Evolutionary conservation across 2,113 vertebrate genomes (phyloP).

Genomic region (Ictalurus punctatus): DNA sequence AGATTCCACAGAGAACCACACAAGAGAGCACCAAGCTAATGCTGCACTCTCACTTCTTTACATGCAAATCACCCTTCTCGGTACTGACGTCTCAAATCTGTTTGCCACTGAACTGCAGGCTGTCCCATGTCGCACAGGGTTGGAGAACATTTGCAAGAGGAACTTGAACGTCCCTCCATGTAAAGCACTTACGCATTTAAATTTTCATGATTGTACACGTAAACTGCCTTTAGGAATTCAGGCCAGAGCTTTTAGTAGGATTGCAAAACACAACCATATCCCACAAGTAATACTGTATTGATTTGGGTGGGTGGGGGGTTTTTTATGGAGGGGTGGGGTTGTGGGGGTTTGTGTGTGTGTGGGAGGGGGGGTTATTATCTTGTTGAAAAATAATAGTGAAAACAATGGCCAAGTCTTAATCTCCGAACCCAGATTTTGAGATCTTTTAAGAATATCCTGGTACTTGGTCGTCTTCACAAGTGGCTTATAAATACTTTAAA

Average conservation of each 20-base stretch:
- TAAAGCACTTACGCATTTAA: background rate
- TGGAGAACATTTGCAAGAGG: background rate
- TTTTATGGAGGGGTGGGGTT: no score
- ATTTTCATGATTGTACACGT: background rate
- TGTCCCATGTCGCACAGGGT: background rate
- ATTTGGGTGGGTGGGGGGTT: no score
- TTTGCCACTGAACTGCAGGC: background rate
- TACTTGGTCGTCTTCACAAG: no score
- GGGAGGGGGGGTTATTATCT: no score
- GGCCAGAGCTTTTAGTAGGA: background rate
- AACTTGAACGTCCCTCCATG: background rate
- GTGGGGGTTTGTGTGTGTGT: no score
- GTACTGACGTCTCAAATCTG: background rate
- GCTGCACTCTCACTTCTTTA: background rate
- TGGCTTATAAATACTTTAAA: no score
- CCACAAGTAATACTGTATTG: background rate
- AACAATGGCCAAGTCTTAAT: no score
- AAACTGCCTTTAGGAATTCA: background rate
- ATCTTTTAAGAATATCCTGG: no score
- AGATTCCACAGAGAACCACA: background rate
- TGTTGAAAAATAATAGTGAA: no score
- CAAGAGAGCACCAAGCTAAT: background rate
- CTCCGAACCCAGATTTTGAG: no score
- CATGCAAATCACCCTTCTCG: background rate
- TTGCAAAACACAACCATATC: background rate